phyloP scores from a whole-genome alignment of 2,888 invertebrate genomes.

The Pyrgus malvae region DNA sequence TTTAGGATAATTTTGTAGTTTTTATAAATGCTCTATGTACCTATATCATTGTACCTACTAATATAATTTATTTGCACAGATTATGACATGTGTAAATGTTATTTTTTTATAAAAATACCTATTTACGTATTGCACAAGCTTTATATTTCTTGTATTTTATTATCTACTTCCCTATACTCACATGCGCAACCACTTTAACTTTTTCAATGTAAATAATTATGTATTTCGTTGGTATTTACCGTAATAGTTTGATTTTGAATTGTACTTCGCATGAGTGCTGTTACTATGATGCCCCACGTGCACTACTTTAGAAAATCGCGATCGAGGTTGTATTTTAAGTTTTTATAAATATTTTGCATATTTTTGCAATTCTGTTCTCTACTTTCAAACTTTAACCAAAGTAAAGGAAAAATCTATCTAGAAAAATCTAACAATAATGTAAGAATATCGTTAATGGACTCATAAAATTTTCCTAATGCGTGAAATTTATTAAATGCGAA shows the following conservation, averaged over 20 bases:
- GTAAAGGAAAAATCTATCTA: no score
- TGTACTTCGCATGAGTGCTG: slow-evolving; percentile 73
- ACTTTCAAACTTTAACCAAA: no score
- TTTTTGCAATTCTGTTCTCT: no score
- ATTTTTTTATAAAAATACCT: background rate
- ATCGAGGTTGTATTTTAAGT: slow-evolving; percentile 9
- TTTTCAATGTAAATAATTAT: slow-evolving; percentile 9
- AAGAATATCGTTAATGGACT: no score
- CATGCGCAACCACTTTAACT: slow-evolving; percentile 4
- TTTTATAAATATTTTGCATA: background rate
- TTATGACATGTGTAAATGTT: background rate
- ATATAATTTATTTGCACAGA: background rate
- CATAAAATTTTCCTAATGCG: no score
- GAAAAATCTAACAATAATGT: no score
- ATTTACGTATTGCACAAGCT: slow-evolving; percentile 3
- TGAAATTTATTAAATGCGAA: no score
- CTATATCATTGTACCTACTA: background rate
- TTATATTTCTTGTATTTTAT: background rate
- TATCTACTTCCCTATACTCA: slow-evolving; percentile 11
- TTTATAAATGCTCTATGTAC: no score
- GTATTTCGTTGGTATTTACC: slow-evolving; percentile 4
- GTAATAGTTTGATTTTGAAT: background rate
- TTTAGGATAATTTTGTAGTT: no score
- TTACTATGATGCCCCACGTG: slow-evolving; percentile 56
- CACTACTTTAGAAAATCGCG: slow-evolving; percentile 41